Evolutionary conservation across 2,888 invertebrate genomes (phyloP), one percentile per base, ranked within the genome.

Genomic region (Drosophila austrosaltans): DNA sequence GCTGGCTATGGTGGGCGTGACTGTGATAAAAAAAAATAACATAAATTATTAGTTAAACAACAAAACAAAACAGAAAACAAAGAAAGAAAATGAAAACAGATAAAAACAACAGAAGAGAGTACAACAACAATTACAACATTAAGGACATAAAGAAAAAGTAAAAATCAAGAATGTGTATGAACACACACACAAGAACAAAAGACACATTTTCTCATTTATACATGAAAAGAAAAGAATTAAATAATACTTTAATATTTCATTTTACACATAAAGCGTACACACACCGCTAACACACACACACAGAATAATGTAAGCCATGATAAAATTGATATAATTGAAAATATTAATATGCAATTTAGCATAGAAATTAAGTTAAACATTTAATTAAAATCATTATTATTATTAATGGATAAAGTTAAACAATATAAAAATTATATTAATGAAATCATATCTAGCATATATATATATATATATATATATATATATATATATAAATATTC

Each of bases 71-170:
- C 1, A 36, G 8, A 8, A 36, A 36, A 36, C 2, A 36, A 8
- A 36, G 32, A 32, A 6, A 32, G 32, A 32, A 6, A 36, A 36
- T 8, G 36, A 36, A 8, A 36, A 36, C 36, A 36, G 36, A 5
- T 30, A 66, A 63, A 20, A 63, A 20, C 5, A 56, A 56, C 44
- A 48, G 64, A 73, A 56, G 67, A 63, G 59, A 63, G 53, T 32
- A 73, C 58, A 69, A 74, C 72, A 74, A 66, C 62, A 66, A 67
- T 32, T 66, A 72, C 72, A 60, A 63, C 57, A 58, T 57, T 56
- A 53, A 60, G 39, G 39, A 57, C 57, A 57, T 57, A 22, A 36
- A 22, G 36, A 7, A n/a, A 54, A n/a, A 54, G 1, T 48, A 12
- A 25, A 25, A 25, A 25, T 48, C 10, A 48, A 48, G 10, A 22